Percentiles rank a stretch among this genome's conserved stretches.
phyloP scores from a whole-genome alignment of 1,140 invertebrate genomes.

The Paraescarpia echinospica region DNA sequence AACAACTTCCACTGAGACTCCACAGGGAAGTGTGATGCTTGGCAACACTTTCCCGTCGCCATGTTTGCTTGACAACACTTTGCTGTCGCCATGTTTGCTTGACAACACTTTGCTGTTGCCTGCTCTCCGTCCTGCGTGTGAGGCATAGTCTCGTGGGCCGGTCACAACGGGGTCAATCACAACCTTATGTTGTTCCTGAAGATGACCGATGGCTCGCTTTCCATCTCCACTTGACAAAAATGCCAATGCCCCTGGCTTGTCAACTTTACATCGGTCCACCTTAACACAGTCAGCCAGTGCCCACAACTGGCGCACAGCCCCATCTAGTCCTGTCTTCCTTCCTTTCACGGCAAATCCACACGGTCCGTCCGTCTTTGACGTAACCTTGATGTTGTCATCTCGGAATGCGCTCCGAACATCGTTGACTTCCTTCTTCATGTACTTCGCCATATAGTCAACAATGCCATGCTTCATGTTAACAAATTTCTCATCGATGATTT shows the following conservation, averaged over 20 bases:
- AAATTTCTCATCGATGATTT: not conserved
- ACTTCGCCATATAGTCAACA: not conserved
- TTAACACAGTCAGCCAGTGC: not conserved
- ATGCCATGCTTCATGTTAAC: not conserved
- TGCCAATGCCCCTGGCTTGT: not conserved
- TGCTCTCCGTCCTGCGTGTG: too few species aligned
- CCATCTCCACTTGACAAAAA: not conserved
- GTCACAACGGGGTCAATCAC: not conserved
- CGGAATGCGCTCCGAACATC: not conserved
- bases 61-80: too few species aligned
- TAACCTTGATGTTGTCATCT: not conserved
- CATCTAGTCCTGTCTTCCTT: not conserved
- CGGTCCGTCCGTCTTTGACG: not conserved
- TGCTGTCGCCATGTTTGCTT: too few species aligned
- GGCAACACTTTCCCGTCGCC: too few species aligned
- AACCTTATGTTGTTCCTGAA: not conserved
- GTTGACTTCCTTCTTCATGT: not conserved
- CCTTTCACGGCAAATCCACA: not conserved
- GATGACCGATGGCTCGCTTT: not conserved
- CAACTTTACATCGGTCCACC: not conserved
- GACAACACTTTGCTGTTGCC: too few species aligned
- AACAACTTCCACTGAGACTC: not conserved
- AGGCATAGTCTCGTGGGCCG: too few species aligned
- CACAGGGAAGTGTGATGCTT: not conserved
- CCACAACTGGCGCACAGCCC: not conserved